Conservation (phyloP, 2,888 invertebrate species). For the Girardia tigrina region DNA sequence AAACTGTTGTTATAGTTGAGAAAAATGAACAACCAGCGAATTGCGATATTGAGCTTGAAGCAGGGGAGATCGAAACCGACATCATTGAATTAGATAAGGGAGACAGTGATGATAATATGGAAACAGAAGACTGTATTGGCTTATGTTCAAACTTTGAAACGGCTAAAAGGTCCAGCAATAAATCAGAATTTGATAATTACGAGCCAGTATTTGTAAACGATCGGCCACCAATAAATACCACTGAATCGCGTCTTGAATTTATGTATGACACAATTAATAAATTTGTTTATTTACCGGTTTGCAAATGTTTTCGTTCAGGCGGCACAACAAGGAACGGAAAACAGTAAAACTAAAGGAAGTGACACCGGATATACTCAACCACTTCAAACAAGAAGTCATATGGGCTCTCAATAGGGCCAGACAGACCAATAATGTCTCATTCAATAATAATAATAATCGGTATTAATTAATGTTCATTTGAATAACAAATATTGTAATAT, state of each 20-base stretch:
- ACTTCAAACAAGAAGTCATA: slow-evolving; percentile 12
- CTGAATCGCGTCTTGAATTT: not conserved
- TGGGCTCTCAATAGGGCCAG: not conserved
- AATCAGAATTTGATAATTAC: slow-evolving; percentile 1
- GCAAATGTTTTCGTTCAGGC: slow-evolving; percentile 8
- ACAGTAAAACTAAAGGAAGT: slow-evolving; percentile 27
- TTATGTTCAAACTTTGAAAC: not conserved
- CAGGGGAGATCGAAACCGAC: not conserved
- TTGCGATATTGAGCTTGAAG: not conserved
- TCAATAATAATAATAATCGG: no score
- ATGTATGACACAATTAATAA: not conserved
- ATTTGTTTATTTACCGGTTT: not conserved
- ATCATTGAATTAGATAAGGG: not conserved
- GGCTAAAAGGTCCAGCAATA: not conserved
- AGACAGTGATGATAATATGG: not conserved
- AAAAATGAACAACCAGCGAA: not conserved
- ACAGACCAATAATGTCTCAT: not conserved
- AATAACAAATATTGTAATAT: no score
- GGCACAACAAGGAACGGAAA: slow-evolving; percentile 26
- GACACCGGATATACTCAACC: not conserved
- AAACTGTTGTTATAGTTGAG: not conserved
- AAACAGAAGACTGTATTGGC: not conserved
- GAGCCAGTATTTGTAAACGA: not conserved
- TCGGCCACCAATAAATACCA: not conserved
- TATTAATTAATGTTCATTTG: no score